These are phyloP conservation scores for Druceiella hillmani DNA, from an alignment of 2,888 invertebrate species.

Conservation along the genomic window DNA sequence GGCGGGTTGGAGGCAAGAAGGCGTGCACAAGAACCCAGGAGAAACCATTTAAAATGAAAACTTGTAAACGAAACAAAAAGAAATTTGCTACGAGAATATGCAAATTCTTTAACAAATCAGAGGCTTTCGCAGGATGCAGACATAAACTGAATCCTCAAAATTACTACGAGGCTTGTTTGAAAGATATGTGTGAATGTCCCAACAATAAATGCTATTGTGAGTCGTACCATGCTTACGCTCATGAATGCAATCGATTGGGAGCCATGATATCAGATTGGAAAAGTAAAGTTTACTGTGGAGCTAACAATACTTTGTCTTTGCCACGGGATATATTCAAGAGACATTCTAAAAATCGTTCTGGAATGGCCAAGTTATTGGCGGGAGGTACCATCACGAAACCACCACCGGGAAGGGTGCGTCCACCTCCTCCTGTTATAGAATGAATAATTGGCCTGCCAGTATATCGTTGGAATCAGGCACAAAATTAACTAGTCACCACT, in stretches of 20 bases:
- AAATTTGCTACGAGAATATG: slow-evolving; percentile 44
- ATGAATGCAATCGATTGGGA: slow-evolving; percentile 78
- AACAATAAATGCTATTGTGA: slow-evolving; percentile 81
- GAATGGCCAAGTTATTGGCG: too few species aligned
- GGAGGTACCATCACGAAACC: slow-evolving; percentile 20
- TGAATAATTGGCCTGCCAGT: slow-evolving; percentile 30
- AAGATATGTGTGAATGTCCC: slow-evolving; percentile 86
- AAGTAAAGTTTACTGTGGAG: too few species aligned
- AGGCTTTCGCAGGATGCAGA: slow-evolving; percentile 71
- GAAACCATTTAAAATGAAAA: too few species aligned
- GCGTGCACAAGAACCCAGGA: slow-evolving; percentile 59
- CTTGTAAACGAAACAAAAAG: too few species aligned
- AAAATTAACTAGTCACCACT: slow-evolving; percentile 44
- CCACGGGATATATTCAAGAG: too few species aligned
- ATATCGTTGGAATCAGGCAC: too few species aligned
- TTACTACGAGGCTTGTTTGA: slow-evolving; percentile 80
- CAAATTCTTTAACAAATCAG: slow-evolving; percentile 44
- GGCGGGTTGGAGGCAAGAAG: slow-evolving; percentile 81
- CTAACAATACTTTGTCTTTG: too few species aligned
- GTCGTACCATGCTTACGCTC: slow-evolving; percentile 82
- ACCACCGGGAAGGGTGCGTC: slow-evolving; percentile 28
- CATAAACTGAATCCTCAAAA: slow-evolving; percentile 72
- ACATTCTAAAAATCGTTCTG: too few species aligned
- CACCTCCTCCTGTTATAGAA: slow-evolving; percentile 44
- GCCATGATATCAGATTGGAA: too few species aligned